These are phyloP conservation scores for Oreocharis arfaki DNA, from an alignment of 2,113 vertebrate genomes.

Conservation along the genomic window DNA sequence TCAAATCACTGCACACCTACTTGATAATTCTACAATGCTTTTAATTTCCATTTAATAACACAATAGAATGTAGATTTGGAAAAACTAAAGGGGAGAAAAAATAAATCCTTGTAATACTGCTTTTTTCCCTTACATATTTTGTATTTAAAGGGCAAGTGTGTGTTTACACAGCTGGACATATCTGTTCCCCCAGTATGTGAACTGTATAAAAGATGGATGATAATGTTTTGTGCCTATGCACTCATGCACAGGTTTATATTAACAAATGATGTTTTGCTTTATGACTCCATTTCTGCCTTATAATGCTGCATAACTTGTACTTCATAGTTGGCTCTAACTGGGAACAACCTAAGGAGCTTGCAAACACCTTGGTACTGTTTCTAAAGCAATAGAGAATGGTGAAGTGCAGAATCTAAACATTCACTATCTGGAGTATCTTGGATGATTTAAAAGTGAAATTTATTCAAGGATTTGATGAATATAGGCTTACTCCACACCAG, in stretches of 20 bases:
- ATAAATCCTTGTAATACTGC: neutral
- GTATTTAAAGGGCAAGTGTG: neutral
- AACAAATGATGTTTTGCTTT: neutral
- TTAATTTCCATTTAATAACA: neutral
- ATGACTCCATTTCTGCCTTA: neutral
- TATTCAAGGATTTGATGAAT: slow-evolving; percentile 8
- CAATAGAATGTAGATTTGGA: neutral
- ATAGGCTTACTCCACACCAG: neutral
- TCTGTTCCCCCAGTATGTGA: neutral
- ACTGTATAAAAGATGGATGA: neutral
- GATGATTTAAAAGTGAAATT: slow-evolving; percentile 14
- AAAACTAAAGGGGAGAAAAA: neutral
- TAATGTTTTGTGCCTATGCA: neutral
- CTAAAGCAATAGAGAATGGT: neutral
- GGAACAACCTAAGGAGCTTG: neutral
- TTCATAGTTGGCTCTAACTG: neutral
- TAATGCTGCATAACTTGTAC: neutral
- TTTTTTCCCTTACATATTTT: neutral
- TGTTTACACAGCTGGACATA: neutral
- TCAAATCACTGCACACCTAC: neutral
- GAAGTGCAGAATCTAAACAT: neutral
- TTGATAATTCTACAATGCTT: neutral
- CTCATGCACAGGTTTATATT: neutral
- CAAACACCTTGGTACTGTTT: neutral
- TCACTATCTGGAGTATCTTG: neutral